Conservation (phyloP, 2,888 invertebrate species). For the Chymomyza amoena region DNA sequence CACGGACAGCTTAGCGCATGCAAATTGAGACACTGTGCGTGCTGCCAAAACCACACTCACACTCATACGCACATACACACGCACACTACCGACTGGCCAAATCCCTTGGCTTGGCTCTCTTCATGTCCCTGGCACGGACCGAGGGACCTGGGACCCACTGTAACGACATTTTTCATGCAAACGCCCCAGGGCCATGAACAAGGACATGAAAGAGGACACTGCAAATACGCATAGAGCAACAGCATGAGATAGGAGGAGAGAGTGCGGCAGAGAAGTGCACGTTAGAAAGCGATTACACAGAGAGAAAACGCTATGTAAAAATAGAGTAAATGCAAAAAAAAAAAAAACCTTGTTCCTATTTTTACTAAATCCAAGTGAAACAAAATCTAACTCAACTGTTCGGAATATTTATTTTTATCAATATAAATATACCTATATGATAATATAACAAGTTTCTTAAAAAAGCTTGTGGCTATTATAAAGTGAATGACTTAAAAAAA, state of each 20-base stretch:
- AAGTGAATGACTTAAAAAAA: no score
- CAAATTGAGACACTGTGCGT: conserved; percentile 67
- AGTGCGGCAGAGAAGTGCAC: neutral
- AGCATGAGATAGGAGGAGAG: neutral
- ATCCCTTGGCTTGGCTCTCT: neutral
- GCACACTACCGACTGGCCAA: neutral
- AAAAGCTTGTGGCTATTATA: no score
- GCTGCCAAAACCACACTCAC: conserved; percentile 36
- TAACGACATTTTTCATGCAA: conserved; percentile 1
- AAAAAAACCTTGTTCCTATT: no score
- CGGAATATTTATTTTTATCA: no score
- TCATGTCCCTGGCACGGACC: neutral
- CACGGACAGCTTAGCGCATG: conserved; percentile 35
- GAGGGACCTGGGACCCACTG: neutral
- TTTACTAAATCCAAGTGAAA: no score
- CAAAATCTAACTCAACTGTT: no score
- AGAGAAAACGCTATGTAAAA: no score
- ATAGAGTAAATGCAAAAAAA: no score
- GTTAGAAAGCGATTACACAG: neutral
- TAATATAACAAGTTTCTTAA: no score
- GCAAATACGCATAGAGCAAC: neutral
- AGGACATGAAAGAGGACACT: neutral
- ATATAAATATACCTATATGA: no score
- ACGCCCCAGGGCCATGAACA: neutral
- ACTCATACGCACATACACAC: neutral